Base-by-base conservation (phyloP, 2,888 invertebrate species). In the Drosophila acutilabella region DNA sequence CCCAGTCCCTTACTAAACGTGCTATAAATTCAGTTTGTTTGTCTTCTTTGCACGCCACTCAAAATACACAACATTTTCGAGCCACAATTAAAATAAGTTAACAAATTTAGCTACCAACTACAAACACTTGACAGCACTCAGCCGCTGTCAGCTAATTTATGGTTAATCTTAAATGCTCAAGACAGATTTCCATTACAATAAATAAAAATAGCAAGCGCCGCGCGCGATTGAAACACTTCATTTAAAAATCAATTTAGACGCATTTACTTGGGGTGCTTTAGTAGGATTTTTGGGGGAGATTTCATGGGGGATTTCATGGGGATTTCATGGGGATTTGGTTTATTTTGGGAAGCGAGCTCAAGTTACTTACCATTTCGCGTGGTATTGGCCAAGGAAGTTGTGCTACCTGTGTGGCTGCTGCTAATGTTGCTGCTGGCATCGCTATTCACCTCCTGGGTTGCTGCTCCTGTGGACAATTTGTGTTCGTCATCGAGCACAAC, bases 401-500 rank as follows among this genome's bases (percentile, higher is more conserved):
- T 41, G 68, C 76, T 78, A 7, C 74, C 58, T 13, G 71, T 56
- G 74, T 50, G 60, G 4, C 61, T 50, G 44, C 65, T 74, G 2
- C 61, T 51, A 16, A 56, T 45, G 53, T 38, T 72, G 67, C 74
- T 79, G 45, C 58, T 54, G 23, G 61, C 40, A 11, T 75, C 68
- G 62, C 60, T 68, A 47, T 41, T 67, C 50, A 40, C n/a, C 51
- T 71, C 76, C 2, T 30, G 30, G 8, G 44, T 36, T 48, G 44
- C 41, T 65, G 65, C 23, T 42, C 45, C 38, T 4, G 80, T 26
- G 26, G 78, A 42, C 53, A 64, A 38, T 57, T 91, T 91, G 42
- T 89, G 89, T 56, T 95, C 95, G 90, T 96, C 95, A 91, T 96
- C 96, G 91, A 96, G 94, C 91, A 96, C 95, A 92, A 96, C 95